Base-by-base conservation (phyloP, 35 echinoderm and acorn worm genomes). In the Nesometra sesokonis region DNA sequence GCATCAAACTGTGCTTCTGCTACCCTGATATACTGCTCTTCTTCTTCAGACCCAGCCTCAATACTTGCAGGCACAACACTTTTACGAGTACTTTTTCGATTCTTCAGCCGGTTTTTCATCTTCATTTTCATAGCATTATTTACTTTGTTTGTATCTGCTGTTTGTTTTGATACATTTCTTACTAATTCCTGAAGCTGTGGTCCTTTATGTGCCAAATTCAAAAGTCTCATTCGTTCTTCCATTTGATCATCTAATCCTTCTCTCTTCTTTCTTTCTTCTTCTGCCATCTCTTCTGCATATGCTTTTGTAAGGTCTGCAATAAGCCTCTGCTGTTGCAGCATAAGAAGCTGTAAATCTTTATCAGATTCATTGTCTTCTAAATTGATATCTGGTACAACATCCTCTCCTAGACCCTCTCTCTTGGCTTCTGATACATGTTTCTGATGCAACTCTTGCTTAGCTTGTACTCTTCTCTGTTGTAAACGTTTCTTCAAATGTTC, bases 101-200 rank as follows among this genome's bases (percentile, higher is more conserved):
- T 85, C 17, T 97, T 97, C 92, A 97, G 86, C 27, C 89, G 88
- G 34, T 88, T 82, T 77, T 89, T 97, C 91, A 97, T 93, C 78
- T 90, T 91, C 38, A 91, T 83, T 78, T 93, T 97, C 95, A 97
- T 89, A 84, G 83, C 88, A 33, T 35, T 82, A 83, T 88, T 91
- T 29, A 82, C 85, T 34, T 88, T 93, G 47, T 36, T 87, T 37
- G 78, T 40, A 43, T 82, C 33, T 31, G 52, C 27, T 7, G 86
- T 77, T 77, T 37, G 47, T 86, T 31, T 8, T 37, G 36, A 81
- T 81, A 81, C 32, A 32, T 34, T 35, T 34, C 27, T 81, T 31
- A 35, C 52, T 67, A 67, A 17, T 67, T 67, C 52, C 21, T 67
- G 7, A 67, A 67, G 52, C 78, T 93, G 82, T 7, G 82, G 87